Percentiles rank a stretch among this genome's conserved stretches.
Evolutionary conservation across 1,140 invertebrate genomes (phyloP).

Genomic region (Dendrolimus punctatus): DNA sequence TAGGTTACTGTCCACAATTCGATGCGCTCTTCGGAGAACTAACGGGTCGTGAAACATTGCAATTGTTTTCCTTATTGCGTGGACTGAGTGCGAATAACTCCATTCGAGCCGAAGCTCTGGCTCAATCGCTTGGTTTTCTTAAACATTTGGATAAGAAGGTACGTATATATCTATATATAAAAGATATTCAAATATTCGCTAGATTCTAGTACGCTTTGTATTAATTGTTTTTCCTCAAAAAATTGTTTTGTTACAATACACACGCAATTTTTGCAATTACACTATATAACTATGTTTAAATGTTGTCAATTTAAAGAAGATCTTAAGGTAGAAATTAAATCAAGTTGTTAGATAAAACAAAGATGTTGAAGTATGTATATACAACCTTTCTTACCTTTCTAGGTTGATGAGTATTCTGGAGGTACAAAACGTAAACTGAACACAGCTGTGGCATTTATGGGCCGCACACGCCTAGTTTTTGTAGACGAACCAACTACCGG

Average conservation of each 20-base stretch:
- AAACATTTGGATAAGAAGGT: constrained; percentile 73
- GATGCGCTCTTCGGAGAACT: constrained; percentile 83
- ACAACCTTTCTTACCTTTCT: constrained; percentile 21
- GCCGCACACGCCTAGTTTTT: constrained; percentile 89
- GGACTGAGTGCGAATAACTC: constrained; percentile 69
- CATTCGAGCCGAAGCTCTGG: constrained; percentile 28
- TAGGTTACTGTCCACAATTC: constrained; percentile 83
- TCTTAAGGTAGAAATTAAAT: neutral
- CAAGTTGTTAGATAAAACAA: neutral
- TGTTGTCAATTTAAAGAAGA: too few species aligned
- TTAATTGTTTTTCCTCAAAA: too few species aligned
- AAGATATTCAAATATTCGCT: too few species aligned
- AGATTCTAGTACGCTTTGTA: too few species aligned
- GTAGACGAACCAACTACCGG: constrained; percentile 89
- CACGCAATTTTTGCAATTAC: too few species aligned
- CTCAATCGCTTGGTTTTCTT: constrained; percentile 65
- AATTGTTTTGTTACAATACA: too few species aligned
- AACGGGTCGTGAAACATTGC: constrained; percentile 81
- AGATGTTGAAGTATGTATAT: neutral
- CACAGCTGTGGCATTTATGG: constrained; percentile 93
- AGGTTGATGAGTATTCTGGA: constrained; percentile 82
- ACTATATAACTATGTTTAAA: too few species aligned
- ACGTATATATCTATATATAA: neutral
- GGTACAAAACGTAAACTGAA: constrained; percentile 97
- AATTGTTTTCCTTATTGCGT: constrained; percentile 78